phyloP scores from a whole-genome alignment of 2,888 invertebrate genomes.

The Syrista parreyssii region DNA sequence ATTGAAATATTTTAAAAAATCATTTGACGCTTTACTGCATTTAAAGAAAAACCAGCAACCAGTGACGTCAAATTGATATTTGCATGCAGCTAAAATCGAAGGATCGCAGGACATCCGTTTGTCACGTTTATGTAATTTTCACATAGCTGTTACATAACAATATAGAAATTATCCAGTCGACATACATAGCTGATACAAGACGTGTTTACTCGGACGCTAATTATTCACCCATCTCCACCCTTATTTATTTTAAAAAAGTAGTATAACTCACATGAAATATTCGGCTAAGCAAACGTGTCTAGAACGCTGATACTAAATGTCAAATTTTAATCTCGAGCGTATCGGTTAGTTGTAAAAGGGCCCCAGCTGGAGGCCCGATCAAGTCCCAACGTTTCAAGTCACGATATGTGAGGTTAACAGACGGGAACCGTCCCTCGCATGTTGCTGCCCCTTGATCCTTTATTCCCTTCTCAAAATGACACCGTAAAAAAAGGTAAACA shows the following conservation, averaged over 20 bases:
- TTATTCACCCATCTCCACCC: constrained; percentile 15
- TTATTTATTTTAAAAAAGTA: background rate
- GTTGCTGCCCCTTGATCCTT: constrained; percentile 25
- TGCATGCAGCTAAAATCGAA: background rate
- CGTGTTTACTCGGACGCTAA: background rate
- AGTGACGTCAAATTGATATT: background rate
- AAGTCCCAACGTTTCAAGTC: constrained; percentile 26
- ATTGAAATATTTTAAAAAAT: background rate
- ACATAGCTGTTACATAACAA: background rate
- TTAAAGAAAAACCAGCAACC: too few relatives aligned
- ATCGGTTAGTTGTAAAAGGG: background rate
- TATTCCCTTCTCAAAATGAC: constrained; percentile 35
- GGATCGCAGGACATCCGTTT: background rate
- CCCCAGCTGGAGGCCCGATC: constrained; percentile 2
- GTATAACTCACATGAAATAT: constrained; percentile 1
- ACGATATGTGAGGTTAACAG: constrained; percentile 20
- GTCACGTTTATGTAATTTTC: background rate
- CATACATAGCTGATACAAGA: background rate
- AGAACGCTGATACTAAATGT: background rate
- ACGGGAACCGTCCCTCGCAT: constrained; percentile 23
- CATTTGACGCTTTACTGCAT: too few relatives aligned
- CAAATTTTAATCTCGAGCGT: background rate
- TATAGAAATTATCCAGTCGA: background rate
- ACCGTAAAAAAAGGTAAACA: constrained; percentile 37
- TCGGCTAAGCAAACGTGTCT: constrained; percentile 40